Percentiles rank a stretch among this genome's conserved stretches.
phyloP scores from a whole-genome alignment of 1,140 invertebrate genomes.

The Heterodera schachtii region DNA sequence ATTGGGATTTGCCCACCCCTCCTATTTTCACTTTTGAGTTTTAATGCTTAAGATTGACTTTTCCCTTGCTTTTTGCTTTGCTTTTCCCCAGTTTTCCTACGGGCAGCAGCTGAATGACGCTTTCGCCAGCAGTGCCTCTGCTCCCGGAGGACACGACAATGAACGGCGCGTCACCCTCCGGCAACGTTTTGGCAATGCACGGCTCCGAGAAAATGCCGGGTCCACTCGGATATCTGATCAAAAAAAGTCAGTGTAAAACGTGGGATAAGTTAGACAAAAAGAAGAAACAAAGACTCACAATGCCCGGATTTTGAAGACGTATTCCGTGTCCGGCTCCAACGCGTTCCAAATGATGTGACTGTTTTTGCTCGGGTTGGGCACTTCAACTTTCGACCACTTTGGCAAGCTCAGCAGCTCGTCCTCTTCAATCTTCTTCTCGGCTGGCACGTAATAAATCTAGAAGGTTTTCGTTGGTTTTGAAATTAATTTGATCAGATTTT shows the following conservation, averaged over 20 bases:
- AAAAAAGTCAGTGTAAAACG: not conserved
- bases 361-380: slow-evolving; percentile 44
- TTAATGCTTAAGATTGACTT: no score
- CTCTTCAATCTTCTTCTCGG: slow-evolving; percentile 62
- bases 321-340: slow-evolving; percentile 62
- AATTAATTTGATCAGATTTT: not conserved
- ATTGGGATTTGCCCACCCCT: no score
- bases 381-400: slow-evolving; percentile 56
- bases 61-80: no score
- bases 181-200: slow-evolving; percentile 65
- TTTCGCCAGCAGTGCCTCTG: slow-evolving; percentile 57
- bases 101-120: slow-evolving; percentile 57
- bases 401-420: slow-evolving; percentile 56
- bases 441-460: slow-evolving; percentile 53
- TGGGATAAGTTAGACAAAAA: no score
- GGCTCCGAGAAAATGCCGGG: slow-evolving; percentile 65
- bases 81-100: slow-evolving; percentile 11
- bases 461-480: not conserved
- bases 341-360: slow-evolving; percentile 52
- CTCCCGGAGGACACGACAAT: slow-evolving; percentile 63
- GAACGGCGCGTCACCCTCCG: slow-evolving; percentile 62
- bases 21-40: no score
- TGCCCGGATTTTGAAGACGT: slow-evolving; percentile 65
- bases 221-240: slow-evolving; percentile 51
- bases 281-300: slow-evolving; percentile 26